These are phyloP conservation scores for Nycteola revayana DNA, from an alignment of 2,888 invertebrate genomes.

Conservation along the genomic window DNA sequence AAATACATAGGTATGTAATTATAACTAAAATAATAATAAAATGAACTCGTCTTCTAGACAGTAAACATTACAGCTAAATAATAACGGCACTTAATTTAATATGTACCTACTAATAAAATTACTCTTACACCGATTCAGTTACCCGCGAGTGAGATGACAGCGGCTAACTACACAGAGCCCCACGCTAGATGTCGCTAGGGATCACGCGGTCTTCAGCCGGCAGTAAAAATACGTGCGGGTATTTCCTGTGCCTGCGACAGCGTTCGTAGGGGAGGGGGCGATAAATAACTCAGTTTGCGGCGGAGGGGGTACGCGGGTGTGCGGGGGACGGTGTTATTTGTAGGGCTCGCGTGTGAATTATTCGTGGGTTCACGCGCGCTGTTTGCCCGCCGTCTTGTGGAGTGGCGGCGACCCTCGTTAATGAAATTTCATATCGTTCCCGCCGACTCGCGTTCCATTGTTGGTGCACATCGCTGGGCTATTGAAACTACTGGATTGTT, in stretches of 20 bases:
- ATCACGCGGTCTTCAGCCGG: constrained; percentile 56
- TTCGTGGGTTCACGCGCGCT: constrained; percentile 80
- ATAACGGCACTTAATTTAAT: no score
- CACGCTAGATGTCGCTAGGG: constrained; percentile 66
- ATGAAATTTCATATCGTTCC: constrained; percentile 78
- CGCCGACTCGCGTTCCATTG: constrained; percentile 54
- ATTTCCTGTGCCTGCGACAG: constrained; percentile 69
- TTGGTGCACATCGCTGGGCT: constrained; percentile 50
- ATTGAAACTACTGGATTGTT: constrained; percentile 62
- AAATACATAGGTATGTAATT: no score
- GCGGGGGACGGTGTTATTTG: constrained; percentile 65
- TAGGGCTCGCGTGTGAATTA: constrained; percentile 82
- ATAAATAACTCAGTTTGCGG: constrained; percentile 80
- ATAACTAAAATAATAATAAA: no score
- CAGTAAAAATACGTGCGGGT: constrained; percentile 78
- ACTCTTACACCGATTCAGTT: no score
- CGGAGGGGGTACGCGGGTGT: constrained; percentile 41
- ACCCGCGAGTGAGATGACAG: constrained; percentile 20
- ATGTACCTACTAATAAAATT: no score
- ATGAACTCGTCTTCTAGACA: no score
- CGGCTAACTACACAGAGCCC: constrained; percentile 35
- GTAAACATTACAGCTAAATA: no score
- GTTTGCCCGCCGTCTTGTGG: constrained; percentile 72
- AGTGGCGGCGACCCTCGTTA: constrained; percentile 71
- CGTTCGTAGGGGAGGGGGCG: constrained; percentile 54